phyloP scores from a whole-genome alignment of 1,140 invertebrate species.

The Eumeta japonica region DNA sequence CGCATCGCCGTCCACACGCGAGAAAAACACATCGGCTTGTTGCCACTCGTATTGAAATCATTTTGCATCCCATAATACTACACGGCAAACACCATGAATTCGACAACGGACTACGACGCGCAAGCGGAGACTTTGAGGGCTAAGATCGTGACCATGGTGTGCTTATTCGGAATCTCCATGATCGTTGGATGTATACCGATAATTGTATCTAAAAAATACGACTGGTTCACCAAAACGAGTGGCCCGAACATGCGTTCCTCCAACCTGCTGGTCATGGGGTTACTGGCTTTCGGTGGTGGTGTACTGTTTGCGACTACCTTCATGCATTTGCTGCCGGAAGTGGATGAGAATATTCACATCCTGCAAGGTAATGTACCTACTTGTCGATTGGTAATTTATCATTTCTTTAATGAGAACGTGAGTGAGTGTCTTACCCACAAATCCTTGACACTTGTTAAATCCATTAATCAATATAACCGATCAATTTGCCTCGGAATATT shows the following conservation, averaged over 20 bases:
- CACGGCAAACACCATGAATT: no score
- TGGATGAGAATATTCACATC: conserved; percentile 66
- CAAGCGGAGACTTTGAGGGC: conserved; percentile 46
- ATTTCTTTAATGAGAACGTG: no score
- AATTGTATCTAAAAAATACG: conserved; percentile 63
- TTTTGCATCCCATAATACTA: no score
- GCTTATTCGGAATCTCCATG: conserved; percentile 68
- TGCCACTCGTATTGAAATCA: no score
- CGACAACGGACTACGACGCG: conserved; percentile 13
- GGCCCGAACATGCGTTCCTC: conserved; percentile 46
- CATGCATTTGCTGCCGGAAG: conserved; percentile 86
- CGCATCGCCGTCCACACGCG: conserved; percentile 6
- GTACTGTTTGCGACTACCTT: conserved; percentile 89
- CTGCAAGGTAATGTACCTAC: conserved; percentile 60
- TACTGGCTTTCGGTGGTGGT: conserved; percentile 87
- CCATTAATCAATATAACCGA: no score
- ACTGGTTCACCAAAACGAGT: conserved; percentile 57
- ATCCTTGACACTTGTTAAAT: no score
- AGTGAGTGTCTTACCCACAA: no score
- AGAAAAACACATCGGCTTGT: conserved; percentile 11
- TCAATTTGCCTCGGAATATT: no score
- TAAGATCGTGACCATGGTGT: conserved; percentile 71
- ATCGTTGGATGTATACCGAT: conserved; percentile 69
- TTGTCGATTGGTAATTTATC: no score
- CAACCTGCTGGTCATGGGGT: conserved; percentile 36